Base-by-base conservation (phyloP, 2,888 invertebrate species). In the Latrodectus elegans region DNA sequence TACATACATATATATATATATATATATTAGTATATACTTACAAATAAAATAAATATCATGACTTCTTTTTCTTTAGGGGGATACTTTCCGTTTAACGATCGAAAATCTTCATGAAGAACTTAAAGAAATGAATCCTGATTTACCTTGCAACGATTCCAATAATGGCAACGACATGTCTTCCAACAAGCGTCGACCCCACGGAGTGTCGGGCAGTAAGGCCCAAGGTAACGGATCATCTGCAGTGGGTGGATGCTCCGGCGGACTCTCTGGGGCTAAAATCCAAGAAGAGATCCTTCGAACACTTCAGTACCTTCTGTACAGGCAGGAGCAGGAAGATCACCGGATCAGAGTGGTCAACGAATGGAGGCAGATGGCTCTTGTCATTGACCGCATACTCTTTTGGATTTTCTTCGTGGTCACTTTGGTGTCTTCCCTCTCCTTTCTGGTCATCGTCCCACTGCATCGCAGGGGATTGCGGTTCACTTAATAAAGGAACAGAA, bases 361-460 rank as follows among this genome's bases (percentile, higher is more conserved):
- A 90, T 94, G 94, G 94, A 91, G 94, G 53, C 93, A 93, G 85
- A 92, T 94, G 38, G 94, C 94, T 8, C 92, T 93, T 89, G 92
- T 92, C 70, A 92, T 94, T 49, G 94, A 94, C 90, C 91, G 93
- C 71, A 92, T 94, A 74, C 92, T 94, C 49, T 94, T 94, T 91
- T 94, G 93, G 93, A 91, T 94, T 65, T 94, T 94, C 90, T 92
- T 93, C 22, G 84, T 93, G 17, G 92, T 93, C 38, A 94, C 94
- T 0, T 90, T 93, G n/a, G 90, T 92, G 64, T 93, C 93, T 55
- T 93, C 93, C 0, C 89, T 93, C 55, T 91, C 92, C 12, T 92
- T 94, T 77, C 91, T 94, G 9, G 92, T 94, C 52, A 92, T 94
- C 80, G 92, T 93, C 12, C 94, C 94, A 8, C 88, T 92, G 14